Evolutionary conservation across 2,797 vertebrate genomes (phyloP).

Genomic region (Sebastes alutus): DNA sequence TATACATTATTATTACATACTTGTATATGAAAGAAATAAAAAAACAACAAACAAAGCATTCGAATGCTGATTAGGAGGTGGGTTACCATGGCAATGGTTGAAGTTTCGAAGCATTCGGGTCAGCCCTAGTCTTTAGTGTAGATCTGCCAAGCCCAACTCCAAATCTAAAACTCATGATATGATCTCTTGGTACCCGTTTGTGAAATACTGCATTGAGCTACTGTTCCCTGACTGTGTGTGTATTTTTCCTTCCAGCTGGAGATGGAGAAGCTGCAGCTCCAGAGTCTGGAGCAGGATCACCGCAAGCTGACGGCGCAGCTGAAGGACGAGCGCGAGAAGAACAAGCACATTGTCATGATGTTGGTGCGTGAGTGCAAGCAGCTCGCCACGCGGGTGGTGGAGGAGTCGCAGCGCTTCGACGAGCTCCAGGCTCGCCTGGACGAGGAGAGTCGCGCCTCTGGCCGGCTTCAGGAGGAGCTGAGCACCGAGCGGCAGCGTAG

Average conservation of each 20-base stretch:
- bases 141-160: background rate
- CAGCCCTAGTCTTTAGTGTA: background rate
- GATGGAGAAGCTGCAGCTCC: slow-evolving; percentile 94
- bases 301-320: slow-evolving; percentile 90
- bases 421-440: slow-evolving; percentile 89
- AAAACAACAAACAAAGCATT: too few species aligned
- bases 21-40: too few species aligned
- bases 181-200: background rate
- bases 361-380: slow-evolving; percentile 97
- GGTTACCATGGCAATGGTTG: too few species aligned
- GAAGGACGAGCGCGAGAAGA: slow-evolving; percentile 95
- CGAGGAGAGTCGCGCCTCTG: slow-evolving; percentile 86
- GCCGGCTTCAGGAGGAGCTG: slow-evolving; percentile 89
- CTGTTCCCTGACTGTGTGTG: slow-evolving; percentile 6
- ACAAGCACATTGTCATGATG: slow-evolving; percentile 97
- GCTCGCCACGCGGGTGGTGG: slow-evolving; percentile 90
- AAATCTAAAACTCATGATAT: background rate
- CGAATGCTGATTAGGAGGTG: too few species aligned
- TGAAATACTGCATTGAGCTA: background rate
- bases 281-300: slow-evolving; percentile 93
- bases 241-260: slow-evolving; percentile 86
- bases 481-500: slow-evolving; percentile 85
- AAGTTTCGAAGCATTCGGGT: too few species aligned
- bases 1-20: too few species aligned
- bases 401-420: slow-evolving; percentile 93